Conservation (phyloP, 2,888 invertebrate species). For the Microctonus aethiopoides region DNA sequence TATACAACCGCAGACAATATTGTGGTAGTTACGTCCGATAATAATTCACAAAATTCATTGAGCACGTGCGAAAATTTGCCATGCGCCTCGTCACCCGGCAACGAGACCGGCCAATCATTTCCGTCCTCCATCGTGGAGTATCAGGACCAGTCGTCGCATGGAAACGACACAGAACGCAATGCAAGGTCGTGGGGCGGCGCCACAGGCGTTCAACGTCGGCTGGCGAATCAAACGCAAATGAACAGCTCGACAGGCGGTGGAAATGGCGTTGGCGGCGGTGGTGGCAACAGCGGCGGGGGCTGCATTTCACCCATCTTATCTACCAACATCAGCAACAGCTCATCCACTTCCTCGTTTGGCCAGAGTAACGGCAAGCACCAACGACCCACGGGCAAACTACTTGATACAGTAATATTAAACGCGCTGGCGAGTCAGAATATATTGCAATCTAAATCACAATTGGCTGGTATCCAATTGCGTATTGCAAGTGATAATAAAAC, state of each 20-base stretch:
- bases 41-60: conserved; percentile 24
- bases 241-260: conserved; percentile 8
- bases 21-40: background rate
- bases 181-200: conserved; percentile 28
- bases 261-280: background rate
- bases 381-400: conserved; percentile 34
- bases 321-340: conserved; percentile 14
- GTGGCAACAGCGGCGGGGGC: conserved; percentile 4
- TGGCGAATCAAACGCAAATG: conserved; percentile 35
- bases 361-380: conserved; percentile 24
- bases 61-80: conserved; percentile 32
- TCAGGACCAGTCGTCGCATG: conserved; percentile 19
- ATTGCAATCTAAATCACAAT: conserved; percentile 31
- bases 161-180: conserved; percentile 21
- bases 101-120: conserved; percentile 31
- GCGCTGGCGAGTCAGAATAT: conserved; percentile 37
- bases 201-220: conserved; percentile 31
- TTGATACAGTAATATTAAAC: conserved; percentile 39
- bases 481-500: background rate
- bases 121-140: conserved; percentile 8
- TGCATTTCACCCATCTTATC: conserved; percentile 18
- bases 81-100: conserved; percentile 33
- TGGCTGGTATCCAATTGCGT: conserved; percentile 25
- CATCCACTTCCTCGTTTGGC: conserved; percentile 2
- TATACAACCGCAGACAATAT: background rate